phyloP scores from a whole-genome alignment of 2,888 invertebrate genomes.

The Leptinotarsa haldemani region DNA sequence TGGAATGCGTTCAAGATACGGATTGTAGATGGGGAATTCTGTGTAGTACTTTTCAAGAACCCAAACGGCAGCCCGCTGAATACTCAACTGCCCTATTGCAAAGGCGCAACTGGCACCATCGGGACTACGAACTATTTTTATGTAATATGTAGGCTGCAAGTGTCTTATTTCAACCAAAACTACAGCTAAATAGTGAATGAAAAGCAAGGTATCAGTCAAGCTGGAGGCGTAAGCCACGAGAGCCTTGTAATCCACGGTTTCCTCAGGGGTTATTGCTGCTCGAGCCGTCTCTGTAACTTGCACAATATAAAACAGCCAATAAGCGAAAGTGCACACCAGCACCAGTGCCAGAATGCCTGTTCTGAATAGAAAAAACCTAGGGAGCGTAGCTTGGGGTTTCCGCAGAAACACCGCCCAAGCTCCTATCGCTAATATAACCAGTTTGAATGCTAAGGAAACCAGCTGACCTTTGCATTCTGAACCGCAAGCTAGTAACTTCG shows the following conservation, averaged over 20 bases:
- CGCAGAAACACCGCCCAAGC: constrained; percentile 94
- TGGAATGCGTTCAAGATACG: constrained; percentile 91
- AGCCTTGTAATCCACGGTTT: constrained; percentile 85
- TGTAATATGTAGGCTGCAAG: constrained; percentile 88
- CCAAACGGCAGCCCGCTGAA: constrained; percentile 96
- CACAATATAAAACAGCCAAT: constrained; percentile 98
- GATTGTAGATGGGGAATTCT: constrained; percentile 96
- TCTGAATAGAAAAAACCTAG: constrained; percentile 90
- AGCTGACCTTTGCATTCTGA: constrained; percentile 95
- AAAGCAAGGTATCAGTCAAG: constrained; percentile 92
- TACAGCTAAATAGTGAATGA: constrained; percentile 94
- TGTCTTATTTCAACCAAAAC: constrained; percentile 94
- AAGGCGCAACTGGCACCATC: constrained; percentile 93
- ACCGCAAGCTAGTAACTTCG: constrained; percentile 83
- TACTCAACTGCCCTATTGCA: constrained; percentile 89
- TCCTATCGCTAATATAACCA: constrained; percentile 88
- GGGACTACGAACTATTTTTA: constrained; percentile 93
- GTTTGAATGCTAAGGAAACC: constrained; percentile 90
- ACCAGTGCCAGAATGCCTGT: constrained; percentile 90
- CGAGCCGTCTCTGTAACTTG: constrained; percentile 86
- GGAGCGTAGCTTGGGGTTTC: constrained; percentile 86
- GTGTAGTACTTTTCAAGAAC: constrained; percentile 95
- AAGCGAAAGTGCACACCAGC: constrained; percentile 92
- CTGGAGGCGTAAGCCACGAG: constrained; percentile 93
- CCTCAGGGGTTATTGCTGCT: constrained; percentile 82